Percentiles rank a stretch among this genome's conserved stretches.
Evolutionary conservation across 2,797 vertebrate genomes (phyloP).

Genomic region (Trichosurus vulpecula): DNA sequence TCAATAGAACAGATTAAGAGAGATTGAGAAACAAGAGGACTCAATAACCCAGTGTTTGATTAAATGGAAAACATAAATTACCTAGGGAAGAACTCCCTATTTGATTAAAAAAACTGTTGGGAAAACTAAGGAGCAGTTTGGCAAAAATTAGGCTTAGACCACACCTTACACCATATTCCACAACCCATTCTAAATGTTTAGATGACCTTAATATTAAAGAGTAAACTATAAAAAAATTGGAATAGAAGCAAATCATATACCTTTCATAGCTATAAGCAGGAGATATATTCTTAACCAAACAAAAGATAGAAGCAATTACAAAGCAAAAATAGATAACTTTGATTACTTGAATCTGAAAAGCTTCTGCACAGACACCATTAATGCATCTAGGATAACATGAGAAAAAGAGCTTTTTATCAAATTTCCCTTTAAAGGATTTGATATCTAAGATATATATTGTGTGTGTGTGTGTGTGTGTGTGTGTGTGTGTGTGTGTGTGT

Average conservation of each 20-base stretch:
- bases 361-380: background rate
- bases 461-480: background rate
- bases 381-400: background rate
- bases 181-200: background rate
- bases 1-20: background rate
- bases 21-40: background rate
- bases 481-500: background rate
- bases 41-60: background rate
- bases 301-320: background rate
- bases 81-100: background rate
- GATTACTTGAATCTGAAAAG: background rate
- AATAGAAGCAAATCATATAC: background rate
- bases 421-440: background rate
- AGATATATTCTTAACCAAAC: background rate
- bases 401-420: background rate
- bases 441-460: background rate
- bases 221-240: background rate
- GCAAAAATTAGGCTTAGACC: background rate
- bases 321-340: background rate
- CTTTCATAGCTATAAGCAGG: background rate
- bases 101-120: background rate
- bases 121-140: background rate
- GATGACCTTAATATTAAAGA: background rate
- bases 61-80: background rate
- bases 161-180: background rate